Evolutionary conservation across 2,797 vertebrate species (phyloP).

Genomic region (Petrocephalus sullivani): DNA sequence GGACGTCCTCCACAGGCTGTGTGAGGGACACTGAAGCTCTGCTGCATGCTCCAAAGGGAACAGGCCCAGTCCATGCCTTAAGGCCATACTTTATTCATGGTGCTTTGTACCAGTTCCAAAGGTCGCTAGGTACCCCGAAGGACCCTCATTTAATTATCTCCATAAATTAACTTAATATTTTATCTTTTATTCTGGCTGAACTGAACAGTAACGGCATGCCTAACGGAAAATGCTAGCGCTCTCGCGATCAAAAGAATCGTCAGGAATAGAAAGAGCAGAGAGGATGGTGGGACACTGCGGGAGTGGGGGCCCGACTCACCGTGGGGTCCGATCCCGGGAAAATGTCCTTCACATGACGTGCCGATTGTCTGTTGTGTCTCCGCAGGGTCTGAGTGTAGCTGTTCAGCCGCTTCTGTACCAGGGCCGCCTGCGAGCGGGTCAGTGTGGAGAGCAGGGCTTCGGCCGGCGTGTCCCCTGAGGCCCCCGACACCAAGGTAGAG

Average conservation of each 20-base stretch:
- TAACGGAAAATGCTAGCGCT: neutral
- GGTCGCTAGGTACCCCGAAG: neutral
- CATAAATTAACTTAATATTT: neutral
- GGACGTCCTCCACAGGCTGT: neutral
- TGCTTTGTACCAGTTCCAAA: neutral
- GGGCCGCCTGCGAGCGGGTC: slow-evolving; percentile 80
- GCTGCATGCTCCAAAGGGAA: neutral
- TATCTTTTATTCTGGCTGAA: neutral
- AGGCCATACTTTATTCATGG: neutral
- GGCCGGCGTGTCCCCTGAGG: slow-evolving; percentile 56
- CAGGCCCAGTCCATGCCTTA: neutral
- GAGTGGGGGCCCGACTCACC: slow-evolving; percentile 52
- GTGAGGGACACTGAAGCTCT: neutral
- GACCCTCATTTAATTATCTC: neutral
- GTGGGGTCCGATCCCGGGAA: slow-evolving; percentile 63
- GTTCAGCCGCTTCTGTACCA: slow-evolving; percentile 81
- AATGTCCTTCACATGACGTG: slow-evolving; percentile 78
- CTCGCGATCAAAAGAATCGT: neutral
- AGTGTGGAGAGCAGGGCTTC: slow-evolving; percentile 84
- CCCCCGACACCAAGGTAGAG: slow-evolving; percentile 71
- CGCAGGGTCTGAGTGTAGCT: slow-evolving; percentile 86
- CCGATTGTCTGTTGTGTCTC: slow-evolving; percentile 75
- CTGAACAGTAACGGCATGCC: neutral
- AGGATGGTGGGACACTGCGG: neutral
- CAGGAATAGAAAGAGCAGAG: neutral